Evolutionary conservation across 2,888 invertebrate species (phyloP), one percentile per base, ranked within the genome.

Genomic region (Conistra vaccinii): DNA sequence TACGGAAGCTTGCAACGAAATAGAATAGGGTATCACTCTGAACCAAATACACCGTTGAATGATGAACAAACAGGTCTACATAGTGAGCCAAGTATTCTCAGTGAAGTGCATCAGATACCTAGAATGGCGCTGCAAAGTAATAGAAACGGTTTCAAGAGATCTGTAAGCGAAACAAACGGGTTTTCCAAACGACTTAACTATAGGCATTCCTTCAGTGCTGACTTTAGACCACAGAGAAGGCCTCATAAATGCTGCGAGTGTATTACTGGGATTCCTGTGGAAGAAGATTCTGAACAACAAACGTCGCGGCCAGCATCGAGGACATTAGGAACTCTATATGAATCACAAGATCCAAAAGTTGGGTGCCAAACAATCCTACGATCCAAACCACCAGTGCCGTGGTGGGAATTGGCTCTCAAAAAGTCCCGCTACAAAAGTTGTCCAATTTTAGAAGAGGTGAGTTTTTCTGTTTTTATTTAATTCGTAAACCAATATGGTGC

Each of bases 371-470:
- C 97, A 4, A 97, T 97, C 57, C 93, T 97, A 67, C 94, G 97
- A 53, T 96, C 97, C 75, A 97, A 97, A 88, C 98, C 98, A 48
- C 97, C 97, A 75, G 97, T 98, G 81, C 98, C 98, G 0, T 98
- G 98, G 98, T 98, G 98, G 98, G 98, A 98, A 94, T 94, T 98
- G 88, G 98, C 98, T 58, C 98, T 98, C 68, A 97, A 97, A 87
- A 97, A 98, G 85, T 97, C 97, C 88, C 97, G 98, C 83, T 98
- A 98, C 86, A 97, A 98, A 89, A 98, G 98, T 89, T 98, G 98
- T 92, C 98, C 98, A 65, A 97, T 98, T 82, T 97, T 98, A 84
- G 98, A 98, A 97, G 97, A 97, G 95, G 95, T 97, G 92, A 92
- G 96, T 88, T 83, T 23, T 76, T 75, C n/a, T 65, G 32, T 65